Percentiles rank a stretch among this genome's conserved stretches.
Evolutionary conservation across 1,140 invertebrate genomes (phyloP).

Genomic region (Laodelphax striatellus): DNA sequence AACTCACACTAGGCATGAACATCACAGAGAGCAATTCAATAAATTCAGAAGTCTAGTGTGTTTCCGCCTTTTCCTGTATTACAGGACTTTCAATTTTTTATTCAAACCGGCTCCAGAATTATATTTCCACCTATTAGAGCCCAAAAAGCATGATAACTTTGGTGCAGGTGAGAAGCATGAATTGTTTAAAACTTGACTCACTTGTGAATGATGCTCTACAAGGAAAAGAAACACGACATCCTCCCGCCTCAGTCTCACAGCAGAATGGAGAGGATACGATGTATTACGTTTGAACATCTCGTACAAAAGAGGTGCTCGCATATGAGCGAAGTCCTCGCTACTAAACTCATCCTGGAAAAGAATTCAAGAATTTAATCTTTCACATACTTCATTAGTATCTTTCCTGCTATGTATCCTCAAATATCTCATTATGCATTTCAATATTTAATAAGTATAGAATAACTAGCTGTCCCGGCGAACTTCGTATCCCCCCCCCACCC

Average conservation of each 20-base stretch:
- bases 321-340: slow-evolving; percentile 80
- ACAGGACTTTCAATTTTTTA: no score
- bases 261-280: slow-evolving; percentile 75
- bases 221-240: slow-evolving; percentile 91
- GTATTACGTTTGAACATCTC: slow-evolving; percentile 87
- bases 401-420: no score
- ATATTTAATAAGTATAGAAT: no score
- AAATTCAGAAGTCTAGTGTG: no score
- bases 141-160: not conserved
- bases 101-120: no score
- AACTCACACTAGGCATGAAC: no score
- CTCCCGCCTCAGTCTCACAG: slow-evolving; percentile 73
- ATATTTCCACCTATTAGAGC: no score
- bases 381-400: not conserved
- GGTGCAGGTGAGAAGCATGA: not conserved
- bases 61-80: no score
- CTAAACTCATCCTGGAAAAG: slow-evolving; percentile 68
- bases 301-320: slow-evolving; percentile 80
- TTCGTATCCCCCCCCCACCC: no score
- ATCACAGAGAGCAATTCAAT: no score
- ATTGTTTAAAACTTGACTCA: slow-evolving; percentile 38
- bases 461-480: no score
- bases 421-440: no score
- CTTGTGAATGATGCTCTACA: slow-evolving; percentile 77
- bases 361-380: not conserved